phyloP scores from a whole-genome alignment of 2,113 vertebrate species.

The Tringa solitaria region DNA sequence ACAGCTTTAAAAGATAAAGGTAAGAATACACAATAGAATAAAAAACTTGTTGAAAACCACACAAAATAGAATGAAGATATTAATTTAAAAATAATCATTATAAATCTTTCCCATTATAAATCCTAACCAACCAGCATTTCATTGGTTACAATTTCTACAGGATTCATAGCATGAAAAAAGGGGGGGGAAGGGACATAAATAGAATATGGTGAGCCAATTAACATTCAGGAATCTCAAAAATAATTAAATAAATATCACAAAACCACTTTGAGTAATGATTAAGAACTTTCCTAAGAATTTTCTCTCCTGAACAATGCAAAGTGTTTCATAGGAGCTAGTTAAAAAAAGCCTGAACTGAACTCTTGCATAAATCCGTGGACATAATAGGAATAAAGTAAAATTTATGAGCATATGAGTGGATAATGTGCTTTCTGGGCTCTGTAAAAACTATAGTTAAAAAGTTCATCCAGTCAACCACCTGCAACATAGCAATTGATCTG shows the following conservation, averaged over 20 bases:
- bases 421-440: background rate
- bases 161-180: background rate
- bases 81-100: background rate
- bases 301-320: background rate
- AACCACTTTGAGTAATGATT: background rate
- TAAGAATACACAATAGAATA: background rate
- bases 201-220: background rate
- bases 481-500: background rate
- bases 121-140: background rate
- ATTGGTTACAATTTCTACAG: background rate
- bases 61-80: background rate
- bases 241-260: background rate
- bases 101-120: background rate
- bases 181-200: fast-evolving
- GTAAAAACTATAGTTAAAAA: background rate
- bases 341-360: background rate
- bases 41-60: background rate
- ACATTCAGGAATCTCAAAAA: background rate
- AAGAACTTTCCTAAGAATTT: background rate
- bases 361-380: background rate
- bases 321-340: background rate
- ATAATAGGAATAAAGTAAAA: background rate
- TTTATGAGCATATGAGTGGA: background rate
- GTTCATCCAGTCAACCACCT: background rate
- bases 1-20: conserved; percentile 43